A percentile compares a stretch with the other conserved stretches of the same genome.
Evolutionary conservation across 2,888 invertebrate genomes (phyloP).

Genomic region (Julus scanicus): DNA sequence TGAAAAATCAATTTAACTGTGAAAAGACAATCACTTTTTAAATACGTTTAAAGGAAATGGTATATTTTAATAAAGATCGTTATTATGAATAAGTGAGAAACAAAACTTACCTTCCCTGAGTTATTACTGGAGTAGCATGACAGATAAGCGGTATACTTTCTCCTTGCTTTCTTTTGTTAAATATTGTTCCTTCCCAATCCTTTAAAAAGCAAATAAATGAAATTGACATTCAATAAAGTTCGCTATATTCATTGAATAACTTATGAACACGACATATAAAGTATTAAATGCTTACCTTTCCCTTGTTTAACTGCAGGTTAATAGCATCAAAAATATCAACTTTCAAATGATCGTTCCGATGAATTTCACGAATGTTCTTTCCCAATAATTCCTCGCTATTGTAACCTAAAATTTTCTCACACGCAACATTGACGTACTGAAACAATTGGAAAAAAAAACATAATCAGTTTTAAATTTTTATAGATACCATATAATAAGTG

Average conservation of each 20-base stretch:
- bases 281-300: conserved; percentile 63
- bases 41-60: no score
- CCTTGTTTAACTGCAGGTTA: conserved; percentile 65
- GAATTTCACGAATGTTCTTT: conserved; percentile 72
- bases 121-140: conserved; percentile 76
- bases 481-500: no score
- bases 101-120: conserved; percentile 64
- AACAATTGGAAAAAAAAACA: conserved; percentile 60
- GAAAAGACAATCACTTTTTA: no score
- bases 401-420: conserved; percentile 83
- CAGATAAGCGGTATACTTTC: conserved; percentile 83
- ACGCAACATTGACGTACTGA: conserved; percentile 88
- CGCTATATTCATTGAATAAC: neutral
- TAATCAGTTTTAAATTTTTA: neutral
- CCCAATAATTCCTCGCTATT: conserved; percentile 74
- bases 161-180: conserved; percentile 79
- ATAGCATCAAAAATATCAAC: conserved; percentile 65
- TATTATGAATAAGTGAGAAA: no score
- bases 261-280: neutral
- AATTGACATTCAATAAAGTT: neutral
- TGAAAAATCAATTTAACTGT: no score
- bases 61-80: no score
- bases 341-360: conserved; percentile 67
- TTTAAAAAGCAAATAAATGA: conserved; percentile 62
- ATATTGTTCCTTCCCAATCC: conserved; percentile 81